Percentiles rank a stretch among this genome's conserved stretches.
Conservation (phyloP, 2,113 vertebrate genomes). For the Bubalus kerabau region DNA sequence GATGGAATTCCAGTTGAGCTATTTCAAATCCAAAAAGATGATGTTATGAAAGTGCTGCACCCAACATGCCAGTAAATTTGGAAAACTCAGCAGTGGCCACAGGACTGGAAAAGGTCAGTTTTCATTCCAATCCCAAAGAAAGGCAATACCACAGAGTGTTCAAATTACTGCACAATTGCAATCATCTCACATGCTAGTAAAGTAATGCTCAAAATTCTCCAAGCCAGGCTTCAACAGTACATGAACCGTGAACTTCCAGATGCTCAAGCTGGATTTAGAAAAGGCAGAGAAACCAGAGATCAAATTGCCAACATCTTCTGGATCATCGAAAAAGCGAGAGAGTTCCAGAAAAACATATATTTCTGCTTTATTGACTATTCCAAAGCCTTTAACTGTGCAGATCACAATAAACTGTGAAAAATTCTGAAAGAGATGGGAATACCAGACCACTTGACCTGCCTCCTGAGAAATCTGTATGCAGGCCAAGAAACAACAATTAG, state of each 20-base stretch:
- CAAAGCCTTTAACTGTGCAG: not conserved
- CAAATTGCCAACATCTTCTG: not conserved
- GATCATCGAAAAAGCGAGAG: not conserved
- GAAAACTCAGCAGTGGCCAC: not conserved
- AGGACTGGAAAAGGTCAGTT: not conserved
- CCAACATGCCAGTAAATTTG: not conserved
- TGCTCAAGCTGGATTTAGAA: not conserved
- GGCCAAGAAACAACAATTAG: not conserved
- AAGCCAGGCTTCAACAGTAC: not conserved
- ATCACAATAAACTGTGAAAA: not conserved
- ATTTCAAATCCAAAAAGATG: not conserved
- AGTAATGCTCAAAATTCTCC: not conserved
- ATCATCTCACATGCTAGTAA: not conserved
- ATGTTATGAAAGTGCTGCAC: not conserved
- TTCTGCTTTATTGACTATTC: not conserved
- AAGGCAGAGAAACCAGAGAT: not conserved
- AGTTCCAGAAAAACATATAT: not conserved
- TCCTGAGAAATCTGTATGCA: not conserved
- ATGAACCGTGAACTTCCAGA: not conserved
- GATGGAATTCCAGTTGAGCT: not conserved
- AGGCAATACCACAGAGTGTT: not conserved
- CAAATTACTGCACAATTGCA: not conserved
- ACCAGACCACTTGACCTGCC: not conserved
- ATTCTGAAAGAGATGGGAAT: not conserved
- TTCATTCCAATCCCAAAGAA: not conserved